Conservation (phyloP, 2,888 invertebrate genomes). For the Cephus runcator region DNA sequence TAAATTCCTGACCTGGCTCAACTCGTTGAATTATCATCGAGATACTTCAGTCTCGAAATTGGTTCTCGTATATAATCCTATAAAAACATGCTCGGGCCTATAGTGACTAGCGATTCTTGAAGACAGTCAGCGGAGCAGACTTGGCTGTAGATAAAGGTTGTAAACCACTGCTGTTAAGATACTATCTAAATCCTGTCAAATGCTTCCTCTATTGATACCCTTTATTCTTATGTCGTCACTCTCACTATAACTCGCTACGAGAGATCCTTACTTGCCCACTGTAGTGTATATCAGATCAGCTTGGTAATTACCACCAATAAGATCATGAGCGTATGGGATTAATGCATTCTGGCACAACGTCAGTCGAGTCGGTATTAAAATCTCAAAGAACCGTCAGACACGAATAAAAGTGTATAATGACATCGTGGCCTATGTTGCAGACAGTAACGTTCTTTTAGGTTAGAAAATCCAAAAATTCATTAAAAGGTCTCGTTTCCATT, state of each 20-base stretch:
- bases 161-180: conserved; percentile 46
- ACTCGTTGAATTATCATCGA: conserved; percentile 14
- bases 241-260: conserved; percentile 32
- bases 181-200: conserved; percentile 60
- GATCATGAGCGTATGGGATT: conserved; percentile 13
- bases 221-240: conserved; percentile 58
- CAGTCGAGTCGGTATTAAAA: not conserved
- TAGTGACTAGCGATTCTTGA: conserved; percentile 40
- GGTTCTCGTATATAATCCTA: conserved; percentile 23
- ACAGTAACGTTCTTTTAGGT: not conserved
- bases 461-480: not conserved
- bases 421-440: not conserved
- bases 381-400: not conserved
- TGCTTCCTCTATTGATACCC: conserved; percentile 52
- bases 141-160: conserved; percentile 32
- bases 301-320: conserved; percentile 31
- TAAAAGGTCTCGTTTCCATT: not conserved
- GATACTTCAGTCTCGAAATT: conserved; percentile 16
- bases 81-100: conserved; percentile 19
- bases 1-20: conserved; percentile 15
- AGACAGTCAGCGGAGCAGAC: conserved; percentile 13
- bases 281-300: conserved; percentile 34
- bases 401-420: not conserved
- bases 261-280: conserved; percentile 16
- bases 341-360: conserved; percentile 23